phyloP scores from a whole-genome alignment of 2,113 vertebrate species.

The Dendropsophus ebraccatus region DNA sequence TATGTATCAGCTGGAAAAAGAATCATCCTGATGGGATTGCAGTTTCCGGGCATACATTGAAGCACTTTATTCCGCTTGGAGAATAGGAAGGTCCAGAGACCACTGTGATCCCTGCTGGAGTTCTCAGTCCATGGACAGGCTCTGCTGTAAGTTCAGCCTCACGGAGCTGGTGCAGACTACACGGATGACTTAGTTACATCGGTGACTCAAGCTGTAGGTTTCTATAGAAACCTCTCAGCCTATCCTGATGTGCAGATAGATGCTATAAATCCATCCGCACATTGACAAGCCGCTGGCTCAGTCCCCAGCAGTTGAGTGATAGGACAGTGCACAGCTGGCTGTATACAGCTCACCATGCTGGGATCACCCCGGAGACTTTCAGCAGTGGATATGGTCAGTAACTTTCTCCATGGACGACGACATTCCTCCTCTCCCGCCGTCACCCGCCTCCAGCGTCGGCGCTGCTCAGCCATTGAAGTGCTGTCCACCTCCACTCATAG shows the following conservation, averaged over 20 bases:
- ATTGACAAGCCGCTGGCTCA: conserved; percentile 59
- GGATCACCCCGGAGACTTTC: conserved; percentile 67
- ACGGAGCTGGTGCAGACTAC: neutral
- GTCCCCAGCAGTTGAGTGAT: conserved; percentile 62
- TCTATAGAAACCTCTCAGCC: conserved; percentile 83
- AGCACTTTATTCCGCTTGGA: too few relatives aligned
- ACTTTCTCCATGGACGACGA: conserved; percentile 72
- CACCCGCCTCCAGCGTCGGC: conserved; percentile 73
- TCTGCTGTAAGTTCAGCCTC: neutral
- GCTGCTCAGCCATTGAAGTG: conserved; percentile 74
- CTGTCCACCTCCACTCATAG: conserved; percentile 81
- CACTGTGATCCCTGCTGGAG: neutral
- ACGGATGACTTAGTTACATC: conserved; percentile 55
- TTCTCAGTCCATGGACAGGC: neutral
- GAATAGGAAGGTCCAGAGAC: neutral
- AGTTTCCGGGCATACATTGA: too few relatives aligned
- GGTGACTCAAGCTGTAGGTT: conserved; percentile 76
- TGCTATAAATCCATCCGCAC: conserved; percentile 68
- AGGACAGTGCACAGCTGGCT: conserved; percentile 14
- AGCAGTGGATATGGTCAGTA: conserved; percentile 70
- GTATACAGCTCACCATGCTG: conserved; percentile 69
- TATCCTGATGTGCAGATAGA: conserved; percentile 71
- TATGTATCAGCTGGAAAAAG: too few relatives aligned
- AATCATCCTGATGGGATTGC: too few relatives aligned
- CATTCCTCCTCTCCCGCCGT: conserved; percentile 79